Evolutionary conservation across 1,140 invertebrate genomes (phyloP).

Genomic region (Rhizoglyphus robini): DNA sequence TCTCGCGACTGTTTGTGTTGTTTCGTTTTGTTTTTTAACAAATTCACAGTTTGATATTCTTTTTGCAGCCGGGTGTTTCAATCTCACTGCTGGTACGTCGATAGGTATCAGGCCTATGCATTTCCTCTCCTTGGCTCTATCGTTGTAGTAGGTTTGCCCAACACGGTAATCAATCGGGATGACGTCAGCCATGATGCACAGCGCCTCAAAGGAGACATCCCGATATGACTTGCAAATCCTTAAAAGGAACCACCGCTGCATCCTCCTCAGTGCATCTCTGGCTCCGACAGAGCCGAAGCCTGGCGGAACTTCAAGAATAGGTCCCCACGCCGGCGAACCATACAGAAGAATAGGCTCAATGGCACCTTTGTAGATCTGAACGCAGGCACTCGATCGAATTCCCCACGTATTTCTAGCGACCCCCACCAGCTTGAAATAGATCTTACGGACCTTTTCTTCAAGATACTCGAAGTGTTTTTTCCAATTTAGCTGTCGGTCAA

Average conservation of each 20-base stretch:
- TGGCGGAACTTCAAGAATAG: not conserved
- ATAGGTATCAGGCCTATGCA: not conserved
- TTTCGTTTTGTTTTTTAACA: not conserved
- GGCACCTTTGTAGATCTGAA: too few species aligned
- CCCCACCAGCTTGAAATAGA: not conserved
- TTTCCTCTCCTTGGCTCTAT: too few species aligned
- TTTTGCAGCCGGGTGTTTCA: not conserved
- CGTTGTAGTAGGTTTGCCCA: too few species aligned
- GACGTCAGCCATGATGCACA: not conserved
- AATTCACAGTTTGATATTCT: too few species aligned
- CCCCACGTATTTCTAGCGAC: too few species aligned
- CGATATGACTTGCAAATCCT: conserved; percentile 3
- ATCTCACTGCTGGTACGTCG: not conserved
- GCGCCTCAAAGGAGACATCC: not conserved
- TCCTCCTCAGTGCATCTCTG: not conserved
- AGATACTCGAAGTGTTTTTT: not conserved
- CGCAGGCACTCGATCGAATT: too few species aligned
- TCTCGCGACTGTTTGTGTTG: not conserved
- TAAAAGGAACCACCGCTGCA: not conserved
- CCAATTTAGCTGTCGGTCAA: not conserved
- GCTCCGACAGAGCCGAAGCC: too few species aligned
- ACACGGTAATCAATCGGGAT: too few species aligned
- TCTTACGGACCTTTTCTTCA: not conserved
- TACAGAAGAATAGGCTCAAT: conserved; percentile 4
- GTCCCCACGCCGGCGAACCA: not conserved